Evolutionary conservation across 2,113 vertebrate species (phyloP), one percentile per base, ranked within the genome.

Genomic region (Cottus gobio): DNA sequence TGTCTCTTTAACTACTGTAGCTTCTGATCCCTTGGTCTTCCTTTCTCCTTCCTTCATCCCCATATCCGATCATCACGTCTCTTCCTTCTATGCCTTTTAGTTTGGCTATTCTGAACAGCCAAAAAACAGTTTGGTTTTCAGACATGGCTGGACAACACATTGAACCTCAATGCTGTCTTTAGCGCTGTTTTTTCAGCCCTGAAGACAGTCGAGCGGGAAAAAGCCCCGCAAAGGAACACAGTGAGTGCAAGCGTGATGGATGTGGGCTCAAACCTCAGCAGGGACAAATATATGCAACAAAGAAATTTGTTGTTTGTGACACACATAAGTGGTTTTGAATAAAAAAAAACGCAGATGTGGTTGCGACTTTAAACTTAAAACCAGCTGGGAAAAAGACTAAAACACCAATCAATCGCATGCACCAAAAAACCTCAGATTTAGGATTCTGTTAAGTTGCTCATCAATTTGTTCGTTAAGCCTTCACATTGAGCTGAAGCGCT

Each of bases 1-100:
- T 83, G 30, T 39, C 36, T 31, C 26, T n/a, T 67, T 56, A 62
- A 75, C 36, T 44, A 3, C 52, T 58, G 13, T 5, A 72, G 62
- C 57, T 52, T 48, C 60, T 68, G 52, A 31, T 63, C 48, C 42
- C 50, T 20, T 34, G 9, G 0, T 31, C 52, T 5, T 52, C 12
- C 10, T 44, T 68, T 39, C 28, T 44, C 9, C 2, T 10, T 37
- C 0, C 3, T 24, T 16, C 3, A 26, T 34, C 15, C 39, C 13
- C 5, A 28, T 22, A 46, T 64, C n/a, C 26, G 22, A 37, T 15
- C 7, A 28, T 28, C 39, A 10, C 63, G 15, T 46, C 39, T 11
- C 24, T 0, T 65, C 39, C 24, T 28, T 3, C 15, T 30, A 18
- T 10, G 22, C 36, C 22, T 24, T 39, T 3, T n/a, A 26, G 36